A percentile compares a stretch with the other conserved stretches of the same genome.
Conservation (phyloP, 2,888 invertebrate species). For the Alcis repandata region DNA sequence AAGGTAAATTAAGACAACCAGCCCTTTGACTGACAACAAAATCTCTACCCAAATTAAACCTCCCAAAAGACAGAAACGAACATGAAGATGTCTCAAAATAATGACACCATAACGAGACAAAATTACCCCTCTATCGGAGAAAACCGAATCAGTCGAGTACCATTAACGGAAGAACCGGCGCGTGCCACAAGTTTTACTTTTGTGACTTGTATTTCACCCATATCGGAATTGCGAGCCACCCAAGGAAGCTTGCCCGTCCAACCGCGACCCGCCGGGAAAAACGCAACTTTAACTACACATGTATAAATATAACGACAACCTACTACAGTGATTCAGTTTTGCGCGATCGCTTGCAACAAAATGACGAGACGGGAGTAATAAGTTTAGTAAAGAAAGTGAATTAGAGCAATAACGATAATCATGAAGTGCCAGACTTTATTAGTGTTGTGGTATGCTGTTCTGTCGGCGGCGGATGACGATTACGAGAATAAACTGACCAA, state of each 20-base stretch:
- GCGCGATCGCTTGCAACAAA: constrained; percentile 82
- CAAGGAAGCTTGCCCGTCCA: constrained; percentile 72
- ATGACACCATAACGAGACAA: constrained; percentile 64
- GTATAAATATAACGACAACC: constrained; percentile 82
- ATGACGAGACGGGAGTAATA: constrained; percentile 66
- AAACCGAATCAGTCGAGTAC: constrained; percentile 58
- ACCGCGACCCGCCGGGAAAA: constrained; percentile 80
- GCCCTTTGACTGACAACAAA: constrained; percentile 28
- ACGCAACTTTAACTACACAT: constrained; percentile 80
- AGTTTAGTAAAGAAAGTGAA: constrained; percentile 72
- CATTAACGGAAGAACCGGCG: constrained; percentile 77
- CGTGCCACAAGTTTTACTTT: constrained; percentile 71
- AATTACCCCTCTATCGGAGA: constrained; percentile 68
- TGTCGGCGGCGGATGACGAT: constrained; percentile 61
- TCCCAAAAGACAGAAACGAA: constrained; percentile 51
- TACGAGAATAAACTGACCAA: constrained; percentile 74
- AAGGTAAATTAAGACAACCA: constrained; percentile 30
- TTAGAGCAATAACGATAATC: constrained; percentile 46
- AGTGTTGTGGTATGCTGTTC: constrained; percentile 67
- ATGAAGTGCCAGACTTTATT: constrained; percentile 68
- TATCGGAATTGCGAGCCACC: constrained; percentile 70
- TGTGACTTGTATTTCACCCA: constrained; percentile 65
- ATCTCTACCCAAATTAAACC: constrained; percentile 43
- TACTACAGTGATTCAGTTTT: constrained; percentile 82
- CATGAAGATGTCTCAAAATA: constrained; percentile 63